Evolutionary conservation across 2,888 invertebrate species (phyloP), one percentile per base, ranked within the genome.

Genomic region (Polymixis lichenea): DNA sequence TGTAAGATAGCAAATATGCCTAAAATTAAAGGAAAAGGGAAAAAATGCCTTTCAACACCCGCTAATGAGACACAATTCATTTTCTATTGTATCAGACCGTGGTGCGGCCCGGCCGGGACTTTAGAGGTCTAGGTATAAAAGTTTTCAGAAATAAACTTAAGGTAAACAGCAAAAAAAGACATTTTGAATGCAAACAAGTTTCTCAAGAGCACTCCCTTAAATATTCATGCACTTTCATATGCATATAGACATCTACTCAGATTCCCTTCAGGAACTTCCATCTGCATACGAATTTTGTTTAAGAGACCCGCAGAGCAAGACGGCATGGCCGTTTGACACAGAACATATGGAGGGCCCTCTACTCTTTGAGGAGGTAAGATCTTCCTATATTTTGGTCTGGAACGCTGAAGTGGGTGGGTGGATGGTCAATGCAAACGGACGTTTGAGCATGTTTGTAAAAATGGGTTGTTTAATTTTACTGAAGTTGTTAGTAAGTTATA

Each of bases 171-270:
- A 19, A 60, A 77, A 58, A 28, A 61, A 55, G 64, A 60, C 55
- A 51, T 60, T 69, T 43, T 60, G 32, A 78, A 83, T 67, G 61
- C 19, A 62, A 78, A 83, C 58, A 67, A 73, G 56, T 49, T 81
- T 66, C 46, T 61, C 28, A 65, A 61, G 68, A 68, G 15, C 65
- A 28, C 19, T 32, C 6, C 28, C 51, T 79, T 67, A 84, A 79
- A 80, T 80, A 80, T 83, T 84, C 80, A 83, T 80, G 65, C 68
- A 75, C 46, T 72, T 49, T 49, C 58, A 56, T 79, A 74, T 70
- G 49, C 80, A 84, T 83, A 72, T 60, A 75, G 69, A 84, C 72
- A 62, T 75, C 32, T 72, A 32, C 71, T 72, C 56, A 72, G 61
- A 61, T 74, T 71, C 70, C 68, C 71, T 78, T 46, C 51, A 72